phyloP scores from a whole-genome alignment of 2,113 vertebrate genomes.

The Colistium nudipinnis region DNA sequence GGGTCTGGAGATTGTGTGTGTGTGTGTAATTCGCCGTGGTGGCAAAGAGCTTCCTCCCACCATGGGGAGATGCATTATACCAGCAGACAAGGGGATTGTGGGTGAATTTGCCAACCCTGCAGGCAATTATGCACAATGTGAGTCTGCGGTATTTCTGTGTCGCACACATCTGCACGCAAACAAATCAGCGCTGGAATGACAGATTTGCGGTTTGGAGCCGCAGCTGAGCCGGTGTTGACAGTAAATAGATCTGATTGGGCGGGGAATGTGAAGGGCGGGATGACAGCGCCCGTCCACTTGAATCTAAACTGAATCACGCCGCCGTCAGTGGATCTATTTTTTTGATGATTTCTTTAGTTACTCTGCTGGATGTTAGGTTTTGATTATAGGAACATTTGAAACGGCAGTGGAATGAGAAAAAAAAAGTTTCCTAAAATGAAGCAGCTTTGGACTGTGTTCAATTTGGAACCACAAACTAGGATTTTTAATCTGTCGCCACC shows the following conservation, averaged over 20 bases:
- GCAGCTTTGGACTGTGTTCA: background rate
- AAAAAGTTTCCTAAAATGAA: background rate
- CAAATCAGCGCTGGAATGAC: background rate
- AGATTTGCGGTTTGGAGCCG: background rate
- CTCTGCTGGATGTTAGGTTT: slow-evolving; percentile 2
- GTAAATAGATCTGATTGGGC: background rate
- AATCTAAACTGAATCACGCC: slow-evolving; percentile 35
- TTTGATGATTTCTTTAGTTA: too few relatives aligned
- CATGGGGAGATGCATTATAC: slow-evolving; percentile 21
- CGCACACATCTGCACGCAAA: background rate
- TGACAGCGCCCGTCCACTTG: too few relatives aligned
- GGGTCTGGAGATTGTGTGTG: background rate
- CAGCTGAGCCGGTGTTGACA: background rate
- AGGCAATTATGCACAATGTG: background rate
- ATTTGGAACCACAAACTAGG: too few relatives aligned
- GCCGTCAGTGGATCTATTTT: background rate
- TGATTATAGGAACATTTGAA: slow-evolving; percentile 2
- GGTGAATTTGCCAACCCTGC: slow-evolving; percentile 20
- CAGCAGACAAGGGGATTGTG: slow-evolving; percentile 13
- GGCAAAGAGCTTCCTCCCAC: slow-evolving; percentile 16
- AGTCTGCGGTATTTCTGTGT: background rate
- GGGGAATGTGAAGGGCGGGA: too few relatives aligned
- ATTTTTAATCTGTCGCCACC: too few relatives aligned
- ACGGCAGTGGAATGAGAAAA: background rate
- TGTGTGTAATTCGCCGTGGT: too few relatives aligned